Evolutionary conservation across 2,113 vertebrate genomes (phyloP).

Genomic region (Barnardius zonarius): DNA sequence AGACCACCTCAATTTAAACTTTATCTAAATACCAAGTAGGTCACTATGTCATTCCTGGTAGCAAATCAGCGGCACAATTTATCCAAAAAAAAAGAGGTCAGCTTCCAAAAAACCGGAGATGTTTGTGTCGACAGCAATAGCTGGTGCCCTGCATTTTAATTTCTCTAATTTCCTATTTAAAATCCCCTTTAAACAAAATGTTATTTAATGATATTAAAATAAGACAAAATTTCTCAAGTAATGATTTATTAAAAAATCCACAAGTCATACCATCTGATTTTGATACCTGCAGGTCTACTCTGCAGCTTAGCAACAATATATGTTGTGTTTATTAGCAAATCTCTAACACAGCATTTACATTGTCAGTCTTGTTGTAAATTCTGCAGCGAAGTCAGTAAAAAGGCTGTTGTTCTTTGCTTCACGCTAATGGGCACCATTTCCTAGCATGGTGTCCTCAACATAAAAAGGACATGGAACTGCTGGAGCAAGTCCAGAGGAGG

Average conservation of each 20-base stretch:
- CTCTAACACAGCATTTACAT: background rate
- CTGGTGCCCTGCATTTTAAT: background rate
- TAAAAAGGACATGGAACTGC: too few species aligned
- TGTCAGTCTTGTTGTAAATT: background rate
- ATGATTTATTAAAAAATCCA: constrained; percentile 22
- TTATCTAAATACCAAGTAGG: constrained; percentile 41
- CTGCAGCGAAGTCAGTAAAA: constrained; percentile 4
- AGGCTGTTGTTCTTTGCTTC: background rate
- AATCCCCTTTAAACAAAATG: constrained; percentile 18
- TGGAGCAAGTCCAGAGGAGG: too few species aligned
- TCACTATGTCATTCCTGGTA: background rate
- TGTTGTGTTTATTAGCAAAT: background rate
- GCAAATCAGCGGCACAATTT: background rate
- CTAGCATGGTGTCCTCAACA: background rate
- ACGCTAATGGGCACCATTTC: constrained; percentile 17
- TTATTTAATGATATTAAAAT: constrained; percentile 5
- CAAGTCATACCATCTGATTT: constrained; percentile 8
- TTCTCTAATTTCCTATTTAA: constrained; percentile 32
- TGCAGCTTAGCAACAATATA: background rate
- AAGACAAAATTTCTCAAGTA: background rate
- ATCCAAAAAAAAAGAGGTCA: constrained; percentile 5
- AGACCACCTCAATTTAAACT: background rate
- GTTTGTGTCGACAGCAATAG: background rate
- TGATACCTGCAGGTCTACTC: background rate
- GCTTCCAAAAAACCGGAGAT: background rate